A percentile compares a stretch with the other conserved stretches of the same genome.
Conservation (phyloP, 2,797 vertebrate species). For the Pseudotriccus pelzelni region DNA sequence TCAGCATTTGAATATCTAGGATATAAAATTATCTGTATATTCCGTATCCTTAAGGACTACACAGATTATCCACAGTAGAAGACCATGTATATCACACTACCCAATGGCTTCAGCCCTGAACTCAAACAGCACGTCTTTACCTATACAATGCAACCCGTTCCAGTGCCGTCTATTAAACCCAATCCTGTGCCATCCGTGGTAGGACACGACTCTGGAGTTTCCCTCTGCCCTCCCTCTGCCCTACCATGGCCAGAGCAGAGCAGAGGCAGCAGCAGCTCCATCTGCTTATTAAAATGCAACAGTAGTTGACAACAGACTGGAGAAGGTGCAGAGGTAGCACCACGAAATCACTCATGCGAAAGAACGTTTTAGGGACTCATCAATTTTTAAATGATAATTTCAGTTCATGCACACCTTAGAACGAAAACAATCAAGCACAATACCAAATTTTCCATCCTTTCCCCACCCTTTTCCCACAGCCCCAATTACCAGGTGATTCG, state of each 20-base stretch:
- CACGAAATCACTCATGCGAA: neutral
- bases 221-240: neutral
- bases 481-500: fast-evolving
- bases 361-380: neutral
- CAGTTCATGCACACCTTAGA: neutral
- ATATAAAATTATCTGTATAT: fast-evolving
- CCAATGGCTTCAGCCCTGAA: neutral
- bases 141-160: fast-evolving
- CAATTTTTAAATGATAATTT: neutral
- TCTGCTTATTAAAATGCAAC: neutral
- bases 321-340: neutral
- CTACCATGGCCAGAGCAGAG: fast-evolving
- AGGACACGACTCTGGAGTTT: neutral
- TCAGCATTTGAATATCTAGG: fast-evolving
- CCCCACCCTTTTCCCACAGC: neutral
- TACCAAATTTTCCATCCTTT: neutral
- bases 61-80: neutral
- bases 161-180: fast-evolving
- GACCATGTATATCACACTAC: fast-evolving
- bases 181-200: fast-evolving
- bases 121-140: fast-evolving
- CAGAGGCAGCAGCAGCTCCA: neutral
- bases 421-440: neutral
- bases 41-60: fast-evolving
- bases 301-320: neutral